Evolutionary conservation across 1,140 invertebrate species (phyloP).

Genomic region (Achatina immaculata): DNA sequence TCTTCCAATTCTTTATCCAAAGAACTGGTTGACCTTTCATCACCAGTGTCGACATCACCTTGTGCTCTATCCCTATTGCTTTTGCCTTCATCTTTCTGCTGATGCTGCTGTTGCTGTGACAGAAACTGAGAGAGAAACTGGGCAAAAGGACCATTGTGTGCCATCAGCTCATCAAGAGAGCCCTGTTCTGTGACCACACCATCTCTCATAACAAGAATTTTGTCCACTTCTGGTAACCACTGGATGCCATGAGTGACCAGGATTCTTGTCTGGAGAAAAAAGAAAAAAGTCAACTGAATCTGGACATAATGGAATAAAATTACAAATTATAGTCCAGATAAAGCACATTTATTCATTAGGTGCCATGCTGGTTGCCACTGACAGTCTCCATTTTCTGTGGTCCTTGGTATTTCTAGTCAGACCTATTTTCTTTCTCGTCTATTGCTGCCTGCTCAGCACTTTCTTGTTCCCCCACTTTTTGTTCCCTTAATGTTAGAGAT

Average conservation of each 20-base stretch:
- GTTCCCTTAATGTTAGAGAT: too few relatives aligned
- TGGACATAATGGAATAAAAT: too few relatives aligned
- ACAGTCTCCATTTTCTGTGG: too few relatives aligned
- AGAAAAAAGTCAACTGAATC: too few relatives aligned
- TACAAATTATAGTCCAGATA: too few relatives aligned
- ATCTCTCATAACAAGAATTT: constrained; percentile 60
- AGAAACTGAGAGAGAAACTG: constrained; percentile 47
- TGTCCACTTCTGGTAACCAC: constrained; percentile 63
- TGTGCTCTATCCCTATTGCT: background rate
- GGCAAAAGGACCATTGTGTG: constrained; percentile 55
- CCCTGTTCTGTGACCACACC: constrained; percentile 65
- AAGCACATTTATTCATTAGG: too few relatives aligned
- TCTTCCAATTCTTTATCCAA: background rate
- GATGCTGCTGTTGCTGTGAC: constrained; percentile 3
- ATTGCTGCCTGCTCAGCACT: too few relatives aligned
- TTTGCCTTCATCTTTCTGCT: background rate
- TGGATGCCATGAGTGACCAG: constrained; percentile 65
- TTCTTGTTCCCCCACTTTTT: too few relatives aligned
- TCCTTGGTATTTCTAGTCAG: too few relatives aligned
- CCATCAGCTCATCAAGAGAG: constrained; percentile 59
- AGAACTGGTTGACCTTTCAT: background rate
- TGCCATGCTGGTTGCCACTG: too few relatives aligned
- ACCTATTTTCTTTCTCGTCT: too few relatives aligned
- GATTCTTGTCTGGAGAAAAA: constrained; percentile 59
- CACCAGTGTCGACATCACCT: background rate